phyloP scores from a whole-genome alignment of 2,888 invertebrate species.

The Meiosimyza platycephala region DNA sequence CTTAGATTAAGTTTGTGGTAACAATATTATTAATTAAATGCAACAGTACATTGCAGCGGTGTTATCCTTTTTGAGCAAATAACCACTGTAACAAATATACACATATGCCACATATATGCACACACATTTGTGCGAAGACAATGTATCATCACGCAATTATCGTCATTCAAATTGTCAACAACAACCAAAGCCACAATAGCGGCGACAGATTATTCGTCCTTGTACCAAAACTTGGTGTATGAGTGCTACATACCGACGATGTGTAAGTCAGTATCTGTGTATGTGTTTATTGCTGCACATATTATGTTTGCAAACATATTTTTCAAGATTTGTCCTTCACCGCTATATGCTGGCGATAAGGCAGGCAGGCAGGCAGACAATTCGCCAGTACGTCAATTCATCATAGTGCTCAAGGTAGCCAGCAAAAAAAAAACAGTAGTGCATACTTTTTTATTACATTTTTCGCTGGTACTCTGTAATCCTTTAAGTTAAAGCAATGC shows the following conservation, averaged over 20 bases:
- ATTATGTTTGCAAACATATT: slow-evolving; percentile 8
- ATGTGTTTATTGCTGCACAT: slow-evolving; percentile 25
- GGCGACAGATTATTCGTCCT: slow-evolving; percentile 17
- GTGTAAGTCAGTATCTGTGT: slow-evolving; percentile 33
- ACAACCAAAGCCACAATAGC: slow-evolving; percentile 14
- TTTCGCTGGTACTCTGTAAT: not conserved
- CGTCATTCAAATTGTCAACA: slow-evolving; percentile 32
- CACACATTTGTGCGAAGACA: not conserved
- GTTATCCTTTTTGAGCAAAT: no score
- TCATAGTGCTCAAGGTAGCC: not conserved
- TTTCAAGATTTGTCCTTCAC: slow-evolving; percentile 1
- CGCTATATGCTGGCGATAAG: not conserved
- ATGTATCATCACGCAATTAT: slow-evolving; percentile 24
- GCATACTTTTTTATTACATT: not conserved
- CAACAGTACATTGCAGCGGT: no score
- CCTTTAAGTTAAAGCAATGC: not conserved
- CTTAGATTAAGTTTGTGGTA: no score
- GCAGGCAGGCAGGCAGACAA: not conserved
- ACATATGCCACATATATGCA: not conserved
- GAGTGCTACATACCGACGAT: slow-evolving; percentile 29
- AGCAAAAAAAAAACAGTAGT: not conserved
- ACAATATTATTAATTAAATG: no score
- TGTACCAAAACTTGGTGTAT: slow-evolving; percentile 26
- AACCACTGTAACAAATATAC: not conserved
- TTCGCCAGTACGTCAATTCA: no score